Base-by-base conservation (phyloP, 2,888 invertebrate species). In the Palloptera scutellata region DNA sequence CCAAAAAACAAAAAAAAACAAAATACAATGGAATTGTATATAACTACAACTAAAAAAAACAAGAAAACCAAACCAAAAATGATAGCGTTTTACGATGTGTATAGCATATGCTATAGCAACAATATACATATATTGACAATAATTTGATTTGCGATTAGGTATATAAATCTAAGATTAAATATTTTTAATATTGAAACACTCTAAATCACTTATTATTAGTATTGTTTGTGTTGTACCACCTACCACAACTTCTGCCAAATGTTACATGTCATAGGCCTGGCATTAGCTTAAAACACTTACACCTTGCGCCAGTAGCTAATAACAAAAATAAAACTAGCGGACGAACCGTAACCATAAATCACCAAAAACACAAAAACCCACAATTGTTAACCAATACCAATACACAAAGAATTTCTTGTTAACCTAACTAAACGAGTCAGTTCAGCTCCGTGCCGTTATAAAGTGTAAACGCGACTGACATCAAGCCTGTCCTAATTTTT, bases 361-460 rank as follows among this genome's bases (percentile, higher is more conserved):
- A 43, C 30, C n/a, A 20, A 41, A 53, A 54, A 53, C 54, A 20
- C 53, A 41, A 19, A 45, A 64, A 48, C 30, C 30, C 40, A 19
- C 12, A 17, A 19, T 19, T 13, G 19, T 15, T 20, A 64, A 55
- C 57, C 17, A 45, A 54, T 9, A 55, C 57, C 17, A 45, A 54
- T 9, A 8, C 12, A 42, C 13, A 43, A 54, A 57, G 45, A 52
- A 52, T 42, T 54, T 51, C 42, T 20, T 60, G 45, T 52, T 60
- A 66, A 60, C 65, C 53, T 12, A 17, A 51, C 52, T 48, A 58
- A 58, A 40, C 52, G 8, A 5, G 12, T 51, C 52, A 51, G 17
- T 55, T 57, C 55, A 51, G 51, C 48, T 53, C 61, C 61, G 68
- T 15, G 65, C 62, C 58, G 64, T 65, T 68, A 65, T 68, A 62